Base-by-base conservation (phyloP, 2,888 invertebrate species). In the Augiades crinisus region DNA sequence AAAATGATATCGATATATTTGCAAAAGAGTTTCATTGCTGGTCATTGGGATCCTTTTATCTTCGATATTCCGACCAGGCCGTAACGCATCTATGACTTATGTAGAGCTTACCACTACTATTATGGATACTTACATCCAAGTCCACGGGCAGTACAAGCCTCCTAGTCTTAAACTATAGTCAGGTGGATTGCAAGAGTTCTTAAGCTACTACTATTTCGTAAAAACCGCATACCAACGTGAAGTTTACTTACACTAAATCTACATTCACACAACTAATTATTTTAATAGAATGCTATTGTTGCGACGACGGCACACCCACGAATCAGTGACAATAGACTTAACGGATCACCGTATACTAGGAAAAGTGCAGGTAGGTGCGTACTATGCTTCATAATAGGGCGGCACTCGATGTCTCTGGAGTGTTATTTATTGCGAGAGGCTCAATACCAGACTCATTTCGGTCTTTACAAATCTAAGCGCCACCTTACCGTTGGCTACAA, bases 381-480 rank as follows among this genome's bases (percentile, higher is more conserved):
- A 53, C 54, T 47, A 55, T 10, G 37, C 19, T 31, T 54, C 34
- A 63, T 54, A 66, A 72, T 68, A 70, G 68, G 63, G 62, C 57
- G 62, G 62, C 68, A 71, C 76, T 76, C 61, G 63, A 75, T 61
- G 60, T 65, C 62, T 72, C 70, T 74, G 72, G 76, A 74, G 64
- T 40, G 60, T 57, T 53, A 67, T 67, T 72, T 72, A 70, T 74
- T 71, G 62, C 68, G 56, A 52, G 58, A 65, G 63, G 70, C 65
- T 72, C 66, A 74, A 74, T 58, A 58, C 44, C 37, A 47, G 60
- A 60, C 59, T 61, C 63, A 61, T 63, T 58, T 63, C 59, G 54
- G 55, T 59, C 63, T 69, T 78, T 76, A 72, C 65, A 75, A 68
- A 72, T 63, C 56, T 81, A 78, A 87, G 87, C 87, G 87, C 87